Base-by-base conservation (phyloP, 1,140 invertebrate species). In the Brachionus asplanchnoidis region DNA sequence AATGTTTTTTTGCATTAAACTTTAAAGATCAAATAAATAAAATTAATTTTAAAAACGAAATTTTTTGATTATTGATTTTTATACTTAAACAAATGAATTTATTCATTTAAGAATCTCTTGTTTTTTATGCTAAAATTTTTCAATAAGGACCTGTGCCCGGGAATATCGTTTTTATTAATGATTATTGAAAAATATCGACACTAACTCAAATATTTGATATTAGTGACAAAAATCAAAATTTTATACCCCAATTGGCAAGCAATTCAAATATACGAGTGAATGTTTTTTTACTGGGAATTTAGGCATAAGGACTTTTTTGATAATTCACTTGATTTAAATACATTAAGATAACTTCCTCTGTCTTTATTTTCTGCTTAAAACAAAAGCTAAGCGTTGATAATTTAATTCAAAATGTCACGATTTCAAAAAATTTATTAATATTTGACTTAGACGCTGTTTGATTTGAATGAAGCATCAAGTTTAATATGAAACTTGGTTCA, bases 361-460 rank as follows among this genome's bases (percentile, higher is more conserved):
- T 68, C 66, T 68, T 46, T 68, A 32, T 40, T 68, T 73, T 73
- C 40, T 40, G 26, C 66, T 68, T 68, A 32, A 68, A 68, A 32
- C 66, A 68, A 68, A 32, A 68, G 12, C 5, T n/a, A 12, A 68
- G 32, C 20, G 36, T 42, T 20, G 12, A 73, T 73, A 17, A 42
- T 40, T 73, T 44, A 20, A 73, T 73, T 73, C 14, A 73, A 42
- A 73, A 44, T 73, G 68, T 73, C 68, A 73, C 68, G 68, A 73
- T 73, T 73, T 73, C 17, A 73, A 42, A 40, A 28, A 73, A 42
- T 73, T 26, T 42, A 42, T 73, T 73, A 42, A n/a, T 73, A 9
- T 73, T 73, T 73, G 68, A 73, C 36, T 42, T 8, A 40, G n/a
- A 70, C 20, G 8, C n/a, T 70, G 66, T 36, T 70, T 70, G 66